Evolutionary conservation across 2,888 invertebrate species (phyloP).

Genomic region (Leptura quadrifasciata): DNA sequence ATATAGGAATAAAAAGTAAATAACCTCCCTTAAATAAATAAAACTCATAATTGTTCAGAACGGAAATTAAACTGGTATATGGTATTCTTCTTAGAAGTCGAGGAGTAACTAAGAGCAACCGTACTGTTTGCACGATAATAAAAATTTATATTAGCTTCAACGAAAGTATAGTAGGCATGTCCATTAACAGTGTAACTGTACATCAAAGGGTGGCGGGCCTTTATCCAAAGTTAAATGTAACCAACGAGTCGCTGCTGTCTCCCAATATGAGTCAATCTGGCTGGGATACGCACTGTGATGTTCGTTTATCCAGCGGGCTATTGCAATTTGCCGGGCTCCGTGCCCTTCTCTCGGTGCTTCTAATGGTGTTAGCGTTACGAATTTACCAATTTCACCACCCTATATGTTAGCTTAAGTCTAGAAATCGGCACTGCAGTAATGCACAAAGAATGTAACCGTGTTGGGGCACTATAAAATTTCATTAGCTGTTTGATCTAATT

Average conservation of each 20-base stretch:
- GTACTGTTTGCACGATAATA: background rate
- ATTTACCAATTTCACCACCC: conserved; percentile 75
- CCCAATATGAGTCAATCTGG: conserved; percentile 72
- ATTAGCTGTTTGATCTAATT: conserved; percentile 72
- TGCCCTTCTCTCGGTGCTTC: conserved; percentile 50
- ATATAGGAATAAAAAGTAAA: no score
- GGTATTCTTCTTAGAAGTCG: no score
- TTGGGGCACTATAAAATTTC: conserved; percentile 69
- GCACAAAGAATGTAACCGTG: conserved; percentile 71
- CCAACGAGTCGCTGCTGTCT: conserved; percentile 40
- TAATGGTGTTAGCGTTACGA: conserved; percentile 75
- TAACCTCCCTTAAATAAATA: no score
- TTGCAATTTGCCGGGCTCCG: conserved; percentile 70
- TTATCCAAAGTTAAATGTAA: background rate
- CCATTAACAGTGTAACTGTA: conserved; percentile 8
- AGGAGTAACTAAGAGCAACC: background rate
- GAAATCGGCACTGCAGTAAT: conserved; percentile 68
- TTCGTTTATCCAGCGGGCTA: conserved; percentile 72
- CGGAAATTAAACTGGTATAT: no score
- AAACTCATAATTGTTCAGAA: no score
- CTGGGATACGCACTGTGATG: conserved; percentile 74
- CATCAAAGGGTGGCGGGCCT: conserved; percentile 11
- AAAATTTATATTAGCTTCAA: background rate
- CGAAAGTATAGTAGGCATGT: background rate
- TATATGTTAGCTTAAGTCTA: conserved; percentile 69